Conservation (phyloP, 2,888 invertebrate species). For the Synergus japonicus region DNA sequence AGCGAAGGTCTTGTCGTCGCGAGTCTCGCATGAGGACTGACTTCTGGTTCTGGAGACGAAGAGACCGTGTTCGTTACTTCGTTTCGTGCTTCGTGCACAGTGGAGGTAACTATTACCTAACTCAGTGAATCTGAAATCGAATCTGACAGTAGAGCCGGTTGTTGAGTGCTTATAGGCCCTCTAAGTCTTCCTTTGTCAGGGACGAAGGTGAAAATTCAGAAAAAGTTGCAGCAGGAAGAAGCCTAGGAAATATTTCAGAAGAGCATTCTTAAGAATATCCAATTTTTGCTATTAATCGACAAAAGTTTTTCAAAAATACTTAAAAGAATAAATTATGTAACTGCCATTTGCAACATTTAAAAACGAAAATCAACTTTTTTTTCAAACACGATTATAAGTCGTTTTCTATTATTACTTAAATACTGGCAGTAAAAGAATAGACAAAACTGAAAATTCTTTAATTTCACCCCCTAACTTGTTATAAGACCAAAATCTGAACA, state of each 20-base stretch:
- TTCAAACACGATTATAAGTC: too few species aligned
- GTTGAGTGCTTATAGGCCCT: neutral
- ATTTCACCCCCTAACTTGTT: too few species aligned
- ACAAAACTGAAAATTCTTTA: too few species aligned
- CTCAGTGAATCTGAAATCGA: conserved; percentile 35
- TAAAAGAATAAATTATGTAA: neutral
- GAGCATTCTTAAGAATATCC: neutral
- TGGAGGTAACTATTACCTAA: conserved; percentile 46
- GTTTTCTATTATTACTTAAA: too few species aligned
- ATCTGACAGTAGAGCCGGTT: neutral
- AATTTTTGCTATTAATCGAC: neutral
- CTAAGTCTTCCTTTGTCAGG: neutral
- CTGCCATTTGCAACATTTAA: too few species aligned
- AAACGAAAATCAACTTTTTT: too few species aligned
- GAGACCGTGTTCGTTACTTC: conserved; percentile 39
- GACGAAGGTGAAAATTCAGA: neutral
- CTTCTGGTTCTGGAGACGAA: conserved; percentile 50
- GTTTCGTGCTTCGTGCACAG: conserved; percentile 47
- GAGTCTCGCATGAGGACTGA: conserved; percentile 67
- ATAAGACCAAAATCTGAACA: too few species aligned
- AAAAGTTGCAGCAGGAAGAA: neutral
- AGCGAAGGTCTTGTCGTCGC: conserved; percentile 57
- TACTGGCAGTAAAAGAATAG: too few species aligned
- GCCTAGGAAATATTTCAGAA: neutral
- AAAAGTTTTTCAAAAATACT: neutral